Evolutionary conservation across 2,888 invertebrate genomes (phyloP), one percentile per base, ranked within the genome.

Genomic region (Nesidiocoris tenuis): DNA sequence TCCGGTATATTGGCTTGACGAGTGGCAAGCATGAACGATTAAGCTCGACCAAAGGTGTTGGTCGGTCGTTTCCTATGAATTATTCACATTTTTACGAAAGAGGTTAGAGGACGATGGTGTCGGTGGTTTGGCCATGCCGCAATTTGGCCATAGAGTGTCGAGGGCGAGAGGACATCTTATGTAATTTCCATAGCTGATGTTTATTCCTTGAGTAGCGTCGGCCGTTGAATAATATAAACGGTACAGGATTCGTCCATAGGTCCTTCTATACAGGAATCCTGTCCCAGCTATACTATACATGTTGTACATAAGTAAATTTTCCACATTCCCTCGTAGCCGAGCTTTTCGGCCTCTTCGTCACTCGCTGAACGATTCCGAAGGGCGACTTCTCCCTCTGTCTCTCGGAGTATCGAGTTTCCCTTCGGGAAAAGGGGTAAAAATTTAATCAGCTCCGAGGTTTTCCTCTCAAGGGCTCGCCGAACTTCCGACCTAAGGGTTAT

Each of bases 161-260:
- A 39, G 12, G 39, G 17, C 24, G n/a, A 22, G 17, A 63, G 18
- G 54, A 56, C 64, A 75, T 75, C 75, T 75, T 75, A 75, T 75
- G 75, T 75, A 75, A 75, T 75, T 75, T 75, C 75, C 75, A 75
- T 75, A 75, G 75, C 75, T 55, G 67, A 68, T 67, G 66, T 75
- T 70, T 75, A 75, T 75, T 75, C 75, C 75, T 75, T 75, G 75
- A 75, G 75, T 75, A 67, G 75, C 75, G 56, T 75, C 61, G 21
- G 56, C 22, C 25, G 55, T 39, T 57, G 63, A 21, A 68, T 56
- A 67, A 25, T 25, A 23, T 17, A 59, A 16, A 19, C 1, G 1
- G 61, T 59, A 75, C 75, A 75, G 67, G 75, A 75, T 57, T 75
- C 75, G 75, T 61, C 75, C 75, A 75, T 75, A 75, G 67, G 70